Conservation (phyloP, 2,113 vertebrate species). For the Boleophthalmus pectinirostris region DNA sequence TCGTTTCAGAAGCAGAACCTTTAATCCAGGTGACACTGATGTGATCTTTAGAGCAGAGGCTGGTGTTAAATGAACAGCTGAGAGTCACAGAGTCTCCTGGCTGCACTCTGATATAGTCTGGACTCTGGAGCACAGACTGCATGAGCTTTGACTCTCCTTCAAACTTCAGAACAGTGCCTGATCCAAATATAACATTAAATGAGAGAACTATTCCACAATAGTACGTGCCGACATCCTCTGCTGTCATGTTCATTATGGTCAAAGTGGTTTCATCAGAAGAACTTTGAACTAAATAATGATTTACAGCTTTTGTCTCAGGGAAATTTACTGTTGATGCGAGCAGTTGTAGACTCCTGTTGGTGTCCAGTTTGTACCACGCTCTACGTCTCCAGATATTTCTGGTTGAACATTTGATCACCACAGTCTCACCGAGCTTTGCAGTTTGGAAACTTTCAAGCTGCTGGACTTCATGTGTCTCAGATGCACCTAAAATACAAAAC, state of each 20-base stretch:
- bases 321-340: neutral
- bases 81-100: too few species aligned
- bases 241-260: neutral
- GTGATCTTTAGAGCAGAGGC: too few species aligned
- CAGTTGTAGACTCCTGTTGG: neutral
- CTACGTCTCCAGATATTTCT: accelerated
- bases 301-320: neutral
- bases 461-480: neutral
- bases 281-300: constrained; percentile 1
- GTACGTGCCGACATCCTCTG: neutral
- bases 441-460: constrained; percentile 12
- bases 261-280: neutral
- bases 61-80: too few species aligned
- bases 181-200: neutral
- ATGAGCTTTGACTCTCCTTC: neutral
- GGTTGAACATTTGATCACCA: neutral
- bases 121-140: neutral
- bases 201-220: neutral
- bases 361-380: constrained; percentile 39
- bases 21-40: too few species aligned
- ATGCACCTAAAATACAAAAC: neutral
- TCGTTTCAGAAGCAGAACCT: too few species aligned
- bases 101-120: too few species aligned
- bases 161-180: constrained; percentile 4
- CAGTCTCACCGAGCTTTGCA: neutral